Evolutionary conservation across 1,140 invertebrate genomes (phyloP), one percentile per base, ranked within the genome.

Genomic region (Rhyacophila brunnea): DNA sequence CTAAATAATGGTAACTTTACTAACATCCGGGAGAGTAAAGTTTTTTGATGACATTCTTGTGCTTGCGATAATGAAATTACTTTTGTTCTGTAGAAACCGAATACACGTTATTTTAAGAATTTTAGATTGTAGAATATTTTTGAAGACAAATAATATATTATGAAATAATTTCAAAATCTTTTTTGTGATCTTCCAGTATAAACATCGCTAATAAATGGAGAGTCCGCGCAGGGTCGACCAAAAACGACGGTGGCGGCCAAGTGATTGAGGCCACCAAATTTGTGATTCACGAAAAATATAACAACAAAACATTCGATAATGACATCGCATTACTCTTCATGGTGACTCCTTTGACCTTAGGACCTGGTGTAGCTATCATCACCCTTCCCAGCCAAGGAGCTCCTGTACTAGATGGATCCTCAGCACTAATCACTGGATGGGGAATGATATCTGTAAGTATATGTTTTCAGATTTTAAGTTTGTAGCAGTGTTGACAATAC

Each of bases 381-480:
- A n/a, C n/a, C n/a, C 43, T 45, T 15, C 10, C 18, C 4, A 15
- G 17, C 6, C 14, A 15, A 10, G 18, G 17, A 6, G 43, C 13
- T 6, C 2, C n/a, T 5, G 43, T 45, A 28, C 23, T 28, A 15
- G 57, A 53, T 44, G 36, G 15, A 11, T 18, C 42, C 19, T 20
- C 35, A 1, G 57, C 48, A 13, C 19, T 59, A 14, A 19, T 52
- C 19, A 59, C 40, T 18, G 57, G 57, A 52, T 59, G 57, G 57
- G 57, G 57, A 17, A 13, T 5, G 5, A 3, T n/a, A 40, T 13
- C 38, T 4, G 3, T 4, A 13, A 5, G 5, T 13, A 5, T 15
- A 11, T 11, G 4, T 5, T n/a, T n/a, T n/a, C n/a, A n/a, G n/a
- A n/a, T n/a, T n/a, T n/a, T 4, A 40, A 5, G 4, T 40, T 40